A percentile compares a stretch with the other conserved stretches of the same genome.
These are phyloP conservation scores for Drosophila sturtevanti DNA, from an alignment of 1,140 invertebrate genomes.

Conservation along the genomic window DNA sequence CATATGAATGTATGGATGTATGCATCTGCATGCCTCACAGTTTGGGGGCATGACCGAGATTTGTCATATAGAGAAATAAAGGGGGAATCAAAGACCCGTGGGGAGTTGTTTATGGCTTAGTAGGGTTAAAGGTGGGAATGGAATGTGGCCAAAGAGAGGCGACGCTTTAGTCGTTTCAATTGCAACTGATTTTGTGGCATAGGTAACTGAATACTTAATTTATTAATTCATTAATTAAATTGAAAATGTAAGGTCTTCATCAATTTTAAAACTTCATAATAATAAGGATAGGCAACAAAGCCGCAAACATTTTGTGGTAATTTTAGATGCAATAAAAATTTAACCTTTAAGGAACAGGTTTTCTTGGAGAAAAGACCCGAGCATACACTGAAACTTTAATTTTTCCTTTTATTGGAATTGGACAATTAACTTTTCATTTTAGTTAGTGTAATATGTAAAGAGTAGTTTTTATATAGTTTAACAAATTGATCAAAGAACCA, in stretches of 20 bases:
- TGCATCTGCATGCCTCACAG: constrained; percentile 22
- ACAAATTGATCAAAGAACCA: too few species aligned
- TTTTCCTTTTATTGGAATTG: too few species aligned
- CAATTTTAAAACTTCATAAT: not conserved
- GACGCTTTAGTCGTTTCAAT: constrained; percentile 16
- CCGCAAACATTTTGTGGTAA: too few species aligned
- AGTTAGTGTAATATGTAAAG: too few species aligned
- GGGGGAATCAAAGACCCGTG: constrained; percentile 53
- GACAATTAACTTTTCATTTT: too few species aligned
- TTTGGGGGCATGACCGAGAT: constrained; percentile 49
- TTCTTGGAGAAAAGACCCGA: too few species aligned
- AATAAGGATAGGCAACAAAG: too few species aligned
- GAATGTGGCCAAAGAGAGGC: constrained; percentile 12
- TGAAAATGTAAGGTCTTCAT: not conserved
- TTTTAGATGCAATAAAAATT: too few species aligned
- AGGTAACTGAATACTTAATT: constrained; percentile 45
- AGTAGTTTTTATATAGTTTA: too few species aligned
- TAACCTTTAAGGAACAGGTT: too few species aligned
- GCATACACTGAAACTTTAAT: too few species aligned
- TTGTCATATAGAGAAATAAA: constrained; percentile 26
- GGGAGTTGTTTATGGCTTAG: constrained; percentile 31
- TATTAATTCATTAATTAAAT: constrained; percentile 2
- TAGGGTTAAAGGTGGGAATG: constrained; percentile 24
- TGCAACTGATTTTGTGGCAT: constrained; percentile 43
- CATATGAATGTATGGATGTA: constrained; percentile 27